Evolutionary conservation across 1,140 invertebrate genomes (phyloP).

Genomic region (Drosophila tropicalis): DNA sequence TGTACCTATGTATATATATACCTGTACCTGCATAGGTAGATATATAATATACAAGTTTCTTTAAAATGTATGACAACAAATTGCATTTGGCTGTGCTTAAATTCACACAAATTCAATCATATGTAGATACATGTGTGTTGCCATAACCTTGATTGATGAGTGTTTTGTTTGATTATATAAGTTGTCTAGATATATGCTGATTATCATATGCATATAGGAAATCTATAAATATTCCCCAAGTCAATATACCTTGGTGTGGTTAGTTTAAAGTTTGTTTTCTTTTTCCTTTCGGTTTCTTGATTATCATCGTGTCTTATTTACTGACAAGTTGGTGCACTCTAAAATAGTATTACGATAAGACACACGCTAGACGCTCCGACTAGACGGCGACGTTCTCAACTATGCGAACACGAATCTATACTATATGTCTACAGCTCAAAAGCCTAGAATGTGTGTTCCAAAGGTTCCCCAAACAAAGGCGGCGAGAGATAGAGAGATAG

Average conservation of each 20-base stretch:
- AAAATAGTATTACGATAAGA: conserved; percentile 42
- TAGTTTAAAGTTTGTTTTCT: not conserved
- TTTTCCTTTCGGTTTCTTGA: conserved; percentile 16
- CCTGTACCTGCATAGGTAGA: not conserved
- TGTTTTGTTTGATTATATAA: conserved; percentile 52
- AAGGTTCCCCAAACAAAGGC: not conserved
- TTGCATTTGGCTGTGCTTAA: conserved; percentile 27
- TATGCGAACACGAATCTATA: conserved; percentile 37
- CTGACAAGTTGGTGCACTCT: conserved; percentile 43
- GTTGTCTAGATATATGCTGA: conserved; percentile 24
- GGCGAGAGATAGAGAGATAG: not conserved
- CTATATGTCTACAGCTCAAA: conserved; percentile 1
- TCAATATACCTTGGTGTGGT: conserved; percentile 31
- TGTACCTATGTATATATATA: not conserved
- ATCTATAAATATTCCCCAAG: conserved; percentile 17
- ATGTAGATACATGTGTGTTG: conserved; percentile 22
- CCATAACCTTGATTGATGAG: conserved; percentile 56
- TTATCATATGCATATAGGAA: conserved; percentile 4
- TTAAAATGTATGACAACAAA: conserved; percentile 9
- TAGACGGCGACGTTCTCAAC: conserved; percentile 43
- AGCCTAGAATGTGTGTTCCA: conserved; percentile 17
- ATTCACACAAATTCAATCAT: conserved; percentile 45
- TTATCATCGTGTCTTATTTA: conserved; percentile 6
- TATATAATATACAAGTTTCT: conserved; percentile 28
- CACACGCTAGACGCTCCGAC: conserved; percentile 48